Base-by-base conservation (phyloP, 2,888 invertebrate species). In the Drosophila paranaensis region DNA sequence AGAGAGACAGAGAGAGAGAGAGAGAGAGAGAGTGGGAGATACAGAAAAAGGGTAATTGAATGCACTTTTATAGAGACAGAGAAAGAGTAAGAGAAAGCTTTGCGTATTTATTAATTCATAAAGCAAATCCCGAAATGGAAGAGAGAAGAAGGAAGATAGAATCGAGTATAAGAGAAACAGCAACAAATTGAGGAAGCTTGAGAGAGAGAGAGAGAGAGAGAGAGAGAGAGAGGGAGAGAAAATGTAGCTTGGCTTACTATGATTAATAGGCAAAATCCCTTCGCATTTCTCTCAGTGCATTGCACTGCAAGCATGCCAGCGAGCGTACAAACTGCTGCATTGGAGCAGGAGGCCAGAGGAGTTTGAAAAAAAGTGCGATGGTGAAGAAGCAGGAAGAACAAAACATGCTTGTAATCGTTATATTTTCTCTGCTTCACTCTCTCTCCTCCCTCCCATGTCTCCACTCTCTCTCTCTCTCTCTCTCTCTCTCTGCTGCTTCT, bases 341-440 rank as follows among this genome's bases (percentile, higher is more conserved):
- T 16, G 51, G 10, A 35, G 11, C 16, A 53, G 30, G 6, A 10
- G 11, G 14, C 5, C 39, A 20, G 33, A 14, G n/a, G 20, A 54
- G 56, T 25, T 43, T 20, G 16, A 25, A 35, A 42, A 42, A 57
- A 40, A 58, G 11, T 30, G 39, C 14, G 16, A 33, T 13, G 37
- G n/a, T 37, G 14, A 0, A 37, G 48, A 10, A 35, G 37, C 25
- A 35, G 56, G 64, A 43, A 60, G 48, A 57, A 48, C 58, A 68
- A 79, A 79, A 75, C 80, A 72, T 60, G 74, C 73, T 82, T 76
- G 77, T 76, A 82, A 73, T 82, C 62, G 73, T 62, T 64, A 76
- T 73, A 73, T 76, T 76, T 76, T 82, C 65, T 56, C 42, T 64
- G 58, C 76, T 48, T 39, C 43, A 43, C 37, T 13, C 4, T 0